Evolutionary conservation across 2,888 invertebrate species (phyloP), one percentile per base, ranked within the genome.

Genomic region (Masnerella sp.): DNA sequence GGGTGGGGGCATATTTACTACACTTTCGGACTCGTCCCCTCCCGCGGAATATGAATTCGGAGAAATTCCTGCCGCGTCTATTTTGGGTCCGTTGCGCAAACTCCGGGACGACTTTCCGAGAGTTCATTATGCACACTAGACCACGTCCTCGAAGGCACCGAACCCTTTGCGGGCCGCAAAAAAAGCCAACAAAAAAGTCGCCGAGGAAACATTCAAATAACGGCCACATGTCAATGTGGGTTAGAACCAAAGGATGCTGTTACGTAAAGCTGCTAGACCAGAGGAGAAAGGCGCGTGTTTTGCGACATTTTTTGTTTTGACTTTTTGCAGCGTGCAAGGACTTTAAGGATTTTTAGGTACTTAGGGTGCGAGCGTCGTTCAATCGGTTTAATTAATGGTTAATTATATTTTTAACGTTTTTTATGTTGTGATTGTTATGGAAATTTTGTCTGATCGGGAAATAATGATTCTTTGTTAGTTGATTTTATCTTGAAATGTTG

Each of bases 81-180:
- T 74, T 74, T 74, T 70, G 32, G 54, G 59, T 25, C n/a, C 32
- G 70, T 74, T 74, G 47, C 74, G 74, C 64, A 74, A 74, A 61
- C 59, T 11, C 69, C 18, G 54, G 69, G 52, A 52, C 49, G 58
- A 64, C 64, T 45, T 59, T 68, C 69, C 17, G 36, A 52, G 69
- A 69, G 69, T 69, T 74, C 74, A 74, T 74, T 69, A 69, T 74
- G 74, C 74, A 74, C 51, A 74, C 74, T 69, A 58, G 74, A 74
- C 38, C 68, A 68, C 68, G 64, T 64, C 34, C 61, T 59, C 59
- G 38, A 38, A 47, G 22, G 54, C n/a, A 52, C 8, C 47, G 38
- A 69, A 56, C 70, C 67, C 74, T 70, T 67, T 47, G 61, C 40
- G 61, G 65, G 34, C 61, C 49, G 42, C 14, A 17, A 28, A 42